Base-by-base conservation (phyloP, 2,113 vertebrate species). In the Nothoprocta pentlandii region DNA sequence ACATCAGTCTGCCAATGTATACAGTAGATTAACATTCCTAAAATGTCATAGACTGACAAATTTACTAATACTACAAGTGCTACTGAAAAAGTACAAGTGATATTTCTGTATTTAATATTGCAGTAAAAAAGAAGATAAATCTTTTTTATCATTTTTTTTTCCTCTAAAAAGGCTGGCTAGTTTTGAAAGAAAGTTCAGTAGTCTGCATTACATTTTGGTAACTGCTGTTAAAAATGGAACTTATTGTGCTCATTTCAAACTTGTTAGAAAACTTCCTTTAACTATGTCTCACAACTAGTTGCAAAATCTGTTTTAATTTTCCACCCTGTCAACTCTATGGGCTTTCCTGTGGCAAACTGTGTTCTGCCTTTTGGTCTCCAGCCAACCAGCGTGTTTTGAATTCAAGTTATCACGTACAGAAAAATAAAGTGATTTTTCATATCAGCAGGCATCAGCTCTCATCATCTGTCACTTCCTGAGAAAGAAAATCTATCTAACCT, bases 221-320 rank as follows among this genome's bases (percentile, higher is more conserved):
- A 83, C 32, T 64, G 28, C 58, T 30, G 68, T 93, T 44, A 89
- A 85, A 90, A 89, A 82, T 77, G 22, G 16, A 32, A 82, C 54
- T 85, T 19, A 46, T 44, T 36, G 13, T 21, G 47, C 36, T 17
- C 63, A 20, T 85, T 85, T 91, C 23, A 83, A 81, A 66, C 59
- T 47, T 74, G 28, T 56, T 85, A 90, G 32, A 87, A 91, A 94
- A 70, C 6, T 34, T 46, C 67, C 36, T 69, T 11, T 34, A 83
- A 59, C 26, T 59, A 20, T n/a, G 20, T 63, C 34, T 79, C 46
- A 34, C 32, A 59, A 61, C 12, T n/a, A 66, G 30, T 28, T 82
- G 41, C 63, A 91, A 91, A 92, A 87, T 85, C 32, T 46, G 26
- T 30, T 89, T 69, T 80, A 59, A 39, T 77, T 95, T 93, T 85